A percentile compares a stretch with the other conserved stretches of the same genome.
phyloP scores from a whole-genome alignment of 1,140 invertebrate genomes.

The Drosophila malerkotliana region DNA sequence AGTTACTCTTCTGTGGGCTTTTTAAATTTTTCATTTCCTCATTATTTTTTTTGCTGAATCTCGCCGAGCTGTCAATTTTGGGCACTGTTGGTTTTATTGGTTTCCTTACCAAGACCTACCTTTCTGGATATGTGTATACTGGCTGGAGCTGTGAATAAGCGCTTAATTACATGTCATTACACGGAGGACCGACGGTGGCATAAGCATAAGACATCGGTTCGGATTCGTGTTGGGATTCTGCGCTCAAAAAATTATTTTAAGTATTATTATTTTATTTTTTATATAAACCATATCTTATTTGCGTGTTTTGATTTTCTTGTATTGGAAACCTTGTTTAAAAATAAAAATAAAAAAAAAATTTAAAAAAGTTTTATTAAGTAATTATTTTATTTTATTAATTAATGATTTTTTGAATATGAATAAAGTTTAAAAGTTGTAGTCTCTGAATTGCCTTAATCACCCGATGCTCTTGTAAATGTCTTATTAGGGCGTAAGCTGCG shows the following conservation, averaged over 20 bases:
- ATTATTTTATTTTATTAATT: no score
- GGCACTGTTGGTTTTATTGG: constrained; percentile 21
- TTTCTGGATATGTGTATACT: constrained; percentile 6
- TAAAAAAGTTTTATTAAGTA: no score
- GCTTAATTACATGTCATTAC: constrained; percentile 82
- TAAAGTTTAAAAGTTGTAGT: neutral
- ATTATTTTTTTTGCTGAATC: constrained; percentile 14
- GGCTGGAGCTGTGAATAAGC: constrained; percentile 68
- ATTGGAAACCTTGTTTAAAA: no score
- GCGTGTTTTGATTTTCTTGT: no score
- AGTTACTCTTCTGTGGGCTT: no score
- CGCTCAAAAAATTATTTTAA: neutral
- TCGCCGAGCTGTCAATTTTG: constrained; percentile 66
- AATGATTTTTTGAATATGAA: neutral
- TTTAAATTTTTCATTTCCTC: neutral
- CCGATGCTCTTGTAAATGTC: constrained; percentile 38
- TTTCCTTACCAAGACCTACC: constrained; percentile 9
- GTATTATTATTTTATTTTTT: no score
- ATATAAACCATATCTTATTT: no score
- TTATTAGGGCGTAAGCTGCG: constrained; percentile 74
- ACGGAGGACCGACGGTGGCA: constrained; percentile 29
- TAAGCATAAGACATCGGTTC: neutral
- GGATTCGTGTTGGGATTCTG: constrained; percentile 15
- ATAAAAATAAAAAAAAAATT: no score
- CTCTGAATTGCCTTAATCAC: neutral